These are phyloP conservation scores for Drosophila ohnishii DNA, from an alignment of 1,140 invertebrate genomes.

Conservation along the genomic window DNA sequence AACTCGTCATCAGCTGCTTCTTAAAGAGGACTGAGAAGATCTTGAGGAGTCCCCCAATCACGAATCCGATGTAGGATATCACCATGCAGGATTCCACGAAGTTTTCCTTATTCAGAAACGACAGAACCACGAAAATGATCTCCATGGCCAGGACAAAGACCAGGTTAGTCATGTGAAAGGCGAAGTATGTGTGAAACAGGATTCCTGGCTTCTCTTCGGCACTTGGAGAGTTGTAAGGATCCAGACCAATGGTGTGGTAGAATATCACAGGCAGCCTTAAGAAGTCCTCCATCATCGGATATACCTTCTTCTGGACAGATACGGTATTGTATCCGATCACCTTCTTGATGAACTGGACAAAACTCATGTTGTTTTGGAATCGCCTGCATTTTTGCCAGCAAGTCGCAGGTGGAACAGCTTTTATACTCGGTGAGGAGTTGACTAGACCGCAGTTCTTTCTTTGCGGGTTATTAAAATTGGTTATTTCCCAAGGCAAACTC, in stretches of 20 bases:
- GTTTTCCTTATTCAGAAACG: conserved; percentile 27
- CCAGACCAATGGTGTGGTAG: conserved; percentile 47
- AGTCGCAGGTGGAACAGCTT: neutral
- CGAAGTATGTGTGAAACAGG: conserved; percentile 12
- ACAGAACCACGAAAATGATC: conserved; percentile 11
- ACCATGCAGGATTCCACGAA: conserved; percentile 63
- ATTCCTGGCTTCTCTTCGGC: neutral
- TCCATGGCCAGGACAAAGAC: conserved; percentile 32
- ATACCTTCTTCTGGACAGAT: neutral
- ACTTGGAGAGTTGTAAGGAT: conserved; percentile 31
- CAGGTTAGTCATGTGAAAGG: conserved; percentile 39
- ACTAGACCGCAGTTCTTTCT: neutral
- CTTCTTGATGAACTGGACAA: conserved; percentile 4
- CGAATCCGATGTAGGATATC: conserved; percentile 61
- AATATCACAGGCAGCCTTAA: conserved; percentile 38
- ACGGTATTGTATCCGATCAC: neutral
- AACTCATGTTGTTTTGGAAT: neutral
- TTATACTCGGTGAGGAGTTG: conserved; percentile 14
- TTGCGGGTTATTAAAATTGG: neutral
- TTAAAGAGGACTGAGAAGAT: conserved; percentile 50
- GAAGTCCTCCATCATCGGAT: conserved; percentile 40
- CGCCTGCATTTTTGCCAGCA: neutral
- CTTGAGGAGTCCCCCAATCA: conserved; percentile 52
- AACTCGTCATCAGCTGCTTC: conserved; percentile 21
- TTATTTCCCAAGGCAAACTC: neutral